phyloP scores from a whole-genome alignment of 2,113 vertebrate genomes.

The Hemiprocne comata region DNA sequence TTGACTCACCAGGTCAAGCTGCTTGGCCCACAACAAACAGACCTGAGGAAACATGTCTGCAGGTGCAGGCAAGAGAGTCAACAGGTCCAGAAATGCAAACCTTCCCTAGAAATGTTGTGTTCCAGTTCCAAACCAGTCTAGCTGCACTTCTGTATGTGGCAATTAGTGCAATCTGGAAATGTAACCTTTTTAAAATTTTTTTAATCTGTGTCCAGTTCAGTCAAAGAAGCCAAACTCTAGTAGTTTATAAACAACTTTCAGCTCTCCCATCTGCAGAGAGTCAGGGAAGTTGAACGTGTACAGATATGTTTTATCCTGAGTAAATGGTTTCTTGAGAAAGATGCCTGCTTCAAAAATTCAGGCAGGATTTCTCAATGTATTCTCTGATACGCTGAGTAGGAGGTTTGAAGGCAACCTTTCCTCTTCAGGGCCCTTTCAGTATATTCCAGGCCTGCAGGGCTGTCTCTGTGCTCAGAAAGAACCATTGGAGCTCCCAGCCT shows the following conservation, averaged over 20 bases:
- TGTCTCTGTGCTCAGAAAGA: background rate
- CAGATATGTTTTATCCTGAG: background rate
- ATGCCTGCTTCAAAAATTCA: background rate
- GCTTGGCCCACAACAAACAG: accelerated
- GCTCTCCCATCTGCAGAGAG: background rate
- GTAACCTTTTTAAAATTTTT: background rate
- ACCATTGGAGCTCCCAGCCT: background rate
- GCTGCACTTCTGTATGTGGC: background rate
- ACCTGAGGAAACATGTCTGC: background rate
- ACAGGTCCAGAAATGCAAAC: background rate
- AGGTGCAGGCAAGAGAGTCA: background rate
- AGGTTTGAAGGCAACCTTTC: background rate
- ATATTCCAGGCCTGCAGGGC: conserved; percentile 1
- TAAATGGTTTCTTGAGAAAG: background rate
- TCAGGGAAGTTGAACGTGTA: accelerated
- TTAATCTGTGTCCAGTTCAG: background rate
- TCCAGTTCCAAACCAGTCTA: background rate
- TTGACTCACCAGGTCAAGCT: background rate
- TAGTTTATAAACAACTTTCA: background rate
- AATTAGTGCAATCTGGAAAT: background rate
- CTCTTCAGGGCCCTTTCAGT: background rate
- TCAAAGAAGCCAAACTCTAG: background rate
- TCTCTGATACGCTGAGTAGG: background rate
- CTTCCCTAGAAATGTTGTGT: background rate
- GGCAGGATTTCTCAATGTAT: background rate